phyloP scores from a whole-genome alignment of 2,113 vertebrate species.

The Hippoglossus stenolepis region DNA sequence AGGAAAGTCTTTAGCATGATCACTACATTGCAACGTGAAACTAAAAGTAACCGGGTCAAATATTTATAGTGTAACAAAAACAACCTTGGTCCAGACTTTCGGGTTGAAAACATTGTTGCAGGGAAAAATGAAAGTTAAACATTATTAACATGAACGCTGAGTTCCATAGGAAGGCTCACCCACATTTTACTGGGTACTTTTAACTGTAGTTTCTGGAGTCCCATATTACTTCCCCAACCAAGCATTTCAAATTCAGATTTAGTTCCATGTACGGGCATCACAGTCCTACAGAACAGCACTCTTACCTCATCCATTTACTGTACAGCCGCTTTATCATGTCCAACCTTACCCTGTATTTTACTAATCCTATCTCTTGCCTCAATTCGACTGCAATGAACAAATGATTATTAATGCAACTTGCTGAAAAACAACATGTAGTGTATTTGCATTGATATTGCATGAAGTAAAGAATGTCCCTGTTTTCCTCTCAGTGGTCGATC shows the following conservation, averaged over 20 bases:
- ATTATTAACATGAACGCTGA: too few relatives aligned
- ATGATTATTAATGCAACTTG: not conserved
- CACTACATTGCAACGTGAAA: too few relatives aligned
- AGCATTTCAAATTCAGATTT: not conserved
- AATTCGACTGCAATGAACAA: not conserved
- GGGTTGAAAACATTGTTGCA: too few relatives aligned
- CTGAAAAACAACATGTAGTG: too few relatives aligned
- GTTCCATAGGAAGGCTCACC: too few relatives aligned
- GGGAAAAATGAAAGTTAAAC: too few relatives aligned
- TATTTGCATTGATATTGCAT: not conserved
- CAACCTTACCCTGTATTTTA: not conserved
- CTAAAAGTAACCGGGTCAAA: too few relatives aligned
- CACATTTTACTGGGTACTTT: not conserved
- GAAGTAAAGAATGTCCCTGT: not conserved
- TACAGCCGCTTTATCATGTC: constrained; percentile 2
- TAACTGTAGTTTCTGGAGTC: not conserved
- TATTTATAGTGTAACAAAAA: too few relatives aligned
- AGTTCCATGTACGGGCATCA: constrained; percentile 49
- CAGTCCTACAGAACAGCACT: constrained; percentile 20
- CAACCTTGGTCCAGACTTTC: too few relatives aligned
- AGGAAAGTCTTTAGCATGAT: too few relatives aligned
- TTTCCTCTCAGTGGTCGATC: not conserved
- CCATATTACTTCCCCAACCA: constrained; percentile 4
- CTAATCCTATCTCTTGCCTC: not conserved
- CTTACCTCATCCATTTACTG: constrained; percentile 36